Percentiles rank a stretch among this genome's conserved stretches.
phyloP scores from a whole-genome alignment of 2,113 vertebrate species.

The Micronycteris hirsuta region DNA sequence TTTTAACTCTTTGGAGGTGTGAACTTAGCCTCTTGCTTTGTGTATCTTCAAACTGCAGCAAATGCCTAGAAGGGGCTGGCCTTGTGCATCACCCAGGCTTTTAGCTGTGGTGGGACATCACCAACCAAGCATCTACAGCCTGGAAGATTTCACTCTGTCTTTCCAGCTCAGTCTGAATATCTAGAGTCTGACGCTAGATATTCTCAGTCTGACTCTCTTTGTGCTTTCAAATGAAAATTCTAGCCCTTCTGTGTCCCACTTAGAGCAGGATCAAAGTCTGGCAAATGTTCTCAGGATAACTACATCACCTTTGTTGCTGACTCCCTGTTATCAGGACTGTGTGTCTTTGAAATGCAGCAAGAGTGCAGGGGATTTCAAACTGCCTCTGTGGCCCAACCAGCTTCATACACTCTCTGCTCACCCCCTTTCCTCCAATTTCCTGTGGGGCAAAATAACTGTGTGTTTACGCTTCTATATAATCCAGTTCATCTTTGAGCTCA shows the following conservation, averaged over 20 bases:
- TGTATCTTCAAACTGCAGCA: rapidly evolving
- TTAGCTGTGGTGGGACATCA: background rate
- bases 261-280: background rate
- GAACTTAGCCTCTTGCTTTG: background rate
- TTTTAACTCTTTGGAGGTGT: background rate
- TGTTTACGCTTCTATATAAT: background rate
- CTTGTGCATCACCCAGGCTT: background rate
- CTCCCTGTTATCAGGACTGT: background rate
- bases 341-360: background rate
- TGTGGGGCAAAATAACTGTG: background rate
- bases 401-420: background rate
- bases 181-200: too few relatives aligned
- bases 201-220: background rate
- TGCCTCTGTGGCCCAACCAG: background rate
- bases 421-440: background rate
- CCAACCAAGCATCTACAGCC: background rate
- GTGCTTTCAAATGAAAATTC: background rate
- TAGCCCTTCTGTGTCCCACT: background rate
- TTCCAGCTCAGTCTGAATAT: background rate
- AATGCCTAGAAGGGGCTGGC: too few relatives aligned
- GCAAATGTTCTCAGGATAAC: background rate
- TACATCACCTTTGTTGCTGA: background rate
- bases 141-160: background rate
- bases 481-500: background rate
- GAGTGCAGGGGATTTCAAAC: background rate